Percentiles rank a stretch among this genome's conserved stretches.
phyloP scores from a whole-genome alignment of 2,888 invertebrate genomes.

The Anaspis maculata region DNA sequence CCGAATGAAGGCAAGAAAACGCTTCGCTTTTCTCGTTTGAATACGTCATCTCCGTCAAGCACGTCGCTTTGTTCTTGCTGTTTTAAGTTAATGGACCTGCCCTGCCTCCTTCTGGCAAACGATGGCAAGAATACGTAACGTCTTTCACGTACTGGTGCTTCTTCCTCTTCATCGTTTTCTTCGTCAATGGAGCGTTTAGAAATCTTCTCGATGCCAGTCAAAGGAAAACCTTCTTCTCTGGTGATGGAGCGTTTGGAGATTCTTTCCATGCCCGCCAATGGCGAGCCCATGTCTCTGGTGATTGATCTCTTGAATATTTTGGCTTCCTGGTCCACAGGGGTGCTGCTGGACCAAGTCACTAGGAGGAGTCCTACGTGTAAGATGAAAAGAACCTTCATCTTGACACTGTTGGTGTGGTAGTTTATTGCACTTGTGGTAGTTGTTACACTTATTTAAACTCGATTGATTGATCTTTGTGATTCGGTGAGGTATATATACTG shows the following conservation, averaged over 20 bases:
- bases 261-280: constrained; percentile 10
- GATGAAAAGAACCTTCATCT: no score
- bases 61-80: not conserved
- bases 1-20: constrained; percentile 6
- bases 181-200: constrained; percentile 7
- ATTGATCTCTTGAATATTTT: constrained; percentile 8
- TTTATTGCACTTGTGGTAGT: no score
- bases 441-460: constrained; percentile 3
- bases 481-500: no score
- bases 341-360: no score
- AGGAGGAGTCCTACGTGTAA: no score
- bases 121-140: constrained; percentile 5
- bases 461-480: no score
- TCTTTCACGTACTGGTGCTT: not conserved
- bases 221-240: constrained; percentile 3
- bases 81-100: not conserved
- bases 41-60: not conserved
- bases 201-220: constrained; percentile 8
- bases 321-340: no score
- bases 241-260: constrained; percentile 8
- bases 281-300: constrained; percentile 6
- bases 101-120: constrained; percentile 2
- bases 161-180: constrained; percentile 2
- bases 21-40: constrained; percentile 3
- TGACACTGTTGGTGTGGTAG: no score